Evolutionary conservation across 35 echinoderm and acorn worm species (phyloP), one percentile per base, ranked within the genome.

Genomic region (Hemicentrotus pulcherrimus): DNA sequence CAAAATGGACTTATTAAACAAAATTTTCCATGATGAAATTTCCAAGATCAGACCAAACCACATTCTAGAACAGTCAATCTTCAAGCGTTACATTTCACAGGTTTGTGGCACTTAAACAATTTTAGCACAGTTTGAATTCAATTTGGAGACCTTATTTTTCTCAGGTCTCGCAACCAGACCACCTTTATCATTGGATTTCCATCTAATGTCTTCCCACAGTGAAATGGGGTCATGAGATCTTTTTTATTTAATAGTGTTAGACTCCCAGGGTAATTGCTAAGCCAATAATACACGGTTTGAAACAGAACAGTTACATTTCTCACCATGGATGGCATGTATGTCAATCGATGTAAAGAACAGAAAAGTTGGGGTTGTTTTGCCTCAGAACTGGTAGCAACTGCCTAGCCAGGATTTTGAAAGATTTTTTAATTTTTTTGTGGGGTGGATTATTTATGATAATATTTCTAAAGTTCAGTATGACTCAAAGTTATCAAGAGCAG

Each of bases 181-280:
- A 78, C 19, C 19, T 78, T 78, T 28, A 28, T 28, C 22, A n/a
- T 78, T 78, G 4, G 65, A n/a, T 78, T 78, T 78, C 19, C 65
- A 28, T 78, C 19, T 78, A 78, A 78, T 78, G 6, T 28, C 65
- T 78, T n/a, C 65, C 65, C 65, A 78, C 65, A 78, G 65, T 22
- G 65, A 78, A 78, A 78, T 78, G 65, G 65, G 65, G 65, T 78
- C 65, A 78, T 22, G 65, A 18, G 28, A 78, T 78, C 19, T 28
- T 22, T 78, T 78, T 55, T 14, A 15, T 55, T 11, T 55, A 15
- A 55, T 41, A 55, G 50, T 11, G 12, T 22, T 78, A 78, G 24
- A 78, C 65, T 78, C 65, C 65, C 65, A 78, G 65, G 65, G 65
- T 78, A 78, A 78, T 78, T 28, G 65, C 65, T 78, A 78, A 78